Conservation (phyloP, 2,797 vertebrate species). For the Protonibea diacanthus region DNA sequence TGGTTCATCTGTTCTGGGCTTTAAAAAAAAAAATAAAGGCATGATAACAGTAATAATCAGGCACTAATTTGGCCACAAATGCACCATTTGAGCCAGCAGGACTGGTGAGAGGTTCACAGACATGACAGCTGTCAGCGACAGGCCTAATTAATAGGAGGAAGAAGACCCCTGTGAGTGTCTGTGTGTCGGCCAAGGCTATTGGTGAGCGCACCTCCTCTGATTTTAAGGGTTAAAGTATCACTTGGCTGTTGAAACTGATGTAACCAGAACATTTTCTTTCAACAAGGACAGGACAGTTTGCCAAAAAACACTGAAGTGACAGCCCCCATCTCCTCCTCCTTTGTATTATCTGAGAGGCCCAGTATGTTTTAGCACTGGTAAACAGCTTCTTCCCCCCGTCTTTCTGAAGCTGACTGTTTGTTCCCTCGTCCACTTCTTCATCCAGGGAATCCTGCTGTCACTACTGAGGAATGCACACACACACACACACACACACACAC, state of each 20-base stretch:
- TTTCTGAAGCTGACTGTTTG: conserved; percentile 35
- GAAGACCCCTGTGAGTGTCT: conserved; percentile 51
- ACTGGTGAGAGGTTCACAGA: conserved; percentile 55
- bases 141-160: conserved; percentile 76
- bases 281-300: conserved; percentile 41
- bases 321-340: conserved; percentile 10
- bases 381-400: conserved; percentile 51
- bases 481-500: conserved; percentile 33
- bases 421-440: conserved; percentile 53
- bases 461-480: conserved; percentile 77
- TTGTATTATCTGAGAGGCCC: conserved; percentile 54
- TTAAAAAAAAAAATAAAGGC: no score
- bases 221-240: conserved; percentile 43
- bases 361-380: conserved; percentile 50
- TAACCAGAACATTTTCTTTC: conserved; percentile 51
- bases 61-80: conserved; percentile 31
- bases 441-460: conserved; percentile 78
- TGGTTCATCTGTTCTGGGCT: no score
- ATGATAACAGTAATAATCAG: neutral
- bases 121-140: conserved; percentile 72
- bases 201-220: conserved; percentile 31
- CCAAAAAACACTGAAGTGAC: conserved; percentile 55
- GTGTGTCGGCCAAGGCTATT: conserved; percentile 38
- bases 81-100: conserved; percentile 31
- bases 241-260: conserved; percentile 35